These are phyloP conservation scores for Aphelinus certus DNA, from an alignment of 1,140 invertebrate species.

Conservation along the genomic window DNA sequence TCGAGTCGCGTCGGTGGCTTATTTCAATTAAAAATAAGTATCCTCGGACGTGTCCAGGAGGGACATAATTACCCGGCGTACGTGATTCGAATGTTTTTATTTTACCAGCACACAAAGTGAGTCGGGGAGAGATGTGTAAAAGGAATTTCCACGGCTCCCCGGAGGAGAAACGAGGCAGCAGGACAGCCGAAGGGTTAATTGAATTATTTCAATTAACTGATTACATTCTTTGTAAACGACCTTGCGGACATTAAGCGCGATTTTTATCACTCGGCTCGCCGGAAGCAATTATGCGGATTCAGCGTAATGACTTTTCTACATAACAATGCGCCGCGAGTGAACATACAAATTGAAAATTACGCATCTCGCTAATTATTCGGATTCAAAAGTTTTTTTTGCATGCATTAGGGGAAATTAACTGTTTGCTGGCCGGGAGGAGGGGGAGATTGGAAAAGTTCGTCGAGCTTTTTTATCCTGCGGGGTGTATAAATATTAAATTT, in stretches of 20 bases:
- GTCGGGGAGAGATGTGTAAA: constrained; percentile 7
- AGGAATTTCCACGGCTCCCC: neutral
- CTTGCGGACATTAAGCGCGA: constrained; percentile 21
- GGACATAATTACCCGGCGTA: neutral
- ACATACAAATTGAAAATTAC: constrained; percentile 23
- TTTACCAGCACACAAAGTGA: neutral
- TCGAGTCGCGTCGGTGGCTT: neutral
- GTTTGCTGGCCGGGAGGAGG: too few species aligned
- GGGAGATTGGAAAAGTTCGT: too few species aligned
- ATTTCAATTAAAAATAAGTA: constrained; percentile 3
- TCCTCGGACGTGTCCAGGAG: neutral
- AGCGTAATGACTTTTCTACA: constrained; percentile 22
- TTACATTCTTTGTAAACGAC: constrained; percentile 16
- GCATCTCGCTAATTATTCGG: neutral
- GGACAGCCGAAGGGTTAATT: constrained; percentile 22
- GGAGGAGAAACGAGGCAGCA: neutral
- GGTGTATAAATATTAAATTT: too few species aligned
- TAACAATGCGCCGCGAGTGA: constrained; percentile 1
- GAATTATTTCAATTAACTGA: constrained; percentile 39
- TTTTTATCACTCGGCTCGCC: constrained; percentile 10
- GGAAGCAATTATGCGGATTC: constrained; percentile 18
- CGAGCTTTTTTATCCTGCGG: too few species aligned
- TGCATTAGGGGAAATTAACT: too few species aligned
- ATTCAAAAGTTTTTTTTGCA: neutral
- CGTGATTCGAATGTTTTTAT: constrained; percentile 25